Evolutionary conservation across 2,797 vertebrate species (phyloP).

Genomic region (Pelobates cultripes): DNA sequence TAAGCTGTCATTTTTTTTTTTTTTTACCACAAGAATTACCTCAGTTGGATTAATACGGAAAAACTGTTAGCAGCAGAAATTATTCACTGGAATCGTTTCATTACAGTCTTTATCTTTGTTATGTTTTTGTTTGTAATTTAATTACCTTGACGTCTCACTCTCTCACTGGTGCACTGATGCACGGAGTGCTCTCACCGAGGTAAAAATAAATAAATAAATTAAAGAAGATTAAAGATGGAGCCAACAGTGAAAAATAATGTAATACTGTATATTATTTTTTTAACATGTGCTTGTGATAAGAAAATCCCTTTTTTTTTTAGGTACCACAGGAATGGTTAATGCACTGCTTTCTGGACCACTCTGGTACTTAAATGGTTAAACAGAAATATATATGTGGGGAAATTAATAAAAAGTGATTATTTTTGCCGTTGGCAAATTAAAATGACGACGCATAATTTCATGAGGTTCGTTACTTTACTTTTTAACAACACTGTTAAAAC

Average conservation of each 20-base stretch:
- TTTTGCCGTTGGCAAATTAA: no score
- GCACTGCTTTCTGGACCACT: no score
- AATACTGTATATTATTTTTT: not conserved
- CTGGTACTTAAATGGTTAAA: no score
- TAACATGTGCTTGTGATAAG: not conserved
- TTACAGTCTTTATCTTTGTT: conserved; percentile 34
- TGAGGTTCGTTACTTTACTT: no score
- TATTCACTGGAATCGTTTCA: conserved; percentile 40
- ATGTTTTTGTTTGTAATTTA: conserved; percentile 40
- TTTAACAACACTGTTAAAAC: no score
- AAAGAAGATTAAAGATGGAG: not conserved
- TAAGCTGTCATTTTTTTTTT: not conserved
- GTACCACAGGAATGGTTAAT: no score
- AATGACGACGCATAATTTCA: no score
- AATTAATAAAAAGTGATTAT: no score
- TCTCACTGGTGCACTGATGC: conserved; percentile 2
- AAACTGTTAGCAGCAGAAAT: conserved; percentile 21
- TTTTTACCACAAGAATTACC: not conserved
- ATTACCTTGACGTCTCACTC: conserved; percentile 35
- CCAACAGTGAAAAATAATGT: not conserved
- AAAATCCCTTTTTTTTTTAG: no score
- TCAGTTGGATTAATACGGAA: conserved; percentile 31
- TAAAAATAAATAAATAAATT: not conserved
- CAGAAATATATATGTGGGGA: no score
- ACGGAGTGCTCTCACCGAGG: not conserved